Evolutionary conservation across 2,888 invertebrate genomes (phyloP), one percentile per base, ranked within the genome.

Genomic region (Oligia latruncula): DNA sequence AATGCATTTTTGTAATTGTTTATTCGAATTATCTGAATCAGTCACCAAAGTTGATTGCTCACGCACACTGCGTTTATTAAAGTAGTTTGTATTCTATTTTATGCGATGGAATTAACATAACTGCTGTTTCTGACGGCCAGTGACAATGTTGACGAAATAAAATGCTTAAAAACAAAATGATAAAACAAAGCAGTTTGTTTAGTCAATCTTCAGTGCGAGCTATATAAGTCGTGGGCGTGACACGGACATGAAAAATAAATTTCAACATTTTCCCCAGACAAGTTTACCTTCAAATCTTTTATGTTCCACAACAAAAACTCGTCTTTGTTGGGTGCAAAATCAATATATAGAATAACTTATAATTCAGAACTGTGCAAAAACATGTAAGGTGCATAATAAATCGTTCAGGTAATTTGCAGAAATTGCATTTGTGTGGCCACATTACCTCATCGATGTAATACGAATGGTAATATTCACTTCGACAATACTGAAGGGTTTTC

Each of bases 211-310:
- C 72, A 77, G 67, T 29, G 55, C 52, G 20, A 35, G 72, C 74
- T 70, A 70, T 70, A 70, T 83, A 88, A 68, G 46, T 82, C 66
- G 67, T 66, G 64, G 68, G 62, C 74, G 80, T 86, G 89, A 77
- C 83, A 80, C 79, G 49, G 64, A 75, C 80, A 77, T 83, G 83
- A 82, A 89, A 88, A 74, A 85, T 85, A 87, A 83, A 88, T 88
- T 89, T 75, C 70, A 66, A 78, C 71, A 82, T 89, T 83, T 85
- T 67, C 81, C 60, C 17, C 71, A 68, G 77, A 75, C 80, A 75
- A 83, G 73, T 81, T 80, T 80, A 82, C 77, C 72, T 80, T 71
- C 74, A 71, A 88, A 76, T 71, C 77, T 83, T 85, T 77, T 78
- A 74, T 72, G 64, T 85, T 80, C 20, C 78, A 66, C 17, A 73